Evolutionary conservation across 1,140 invertebrate species (phyloP).

Genomic region (Phymorhynchus buccinoides): DNA sequence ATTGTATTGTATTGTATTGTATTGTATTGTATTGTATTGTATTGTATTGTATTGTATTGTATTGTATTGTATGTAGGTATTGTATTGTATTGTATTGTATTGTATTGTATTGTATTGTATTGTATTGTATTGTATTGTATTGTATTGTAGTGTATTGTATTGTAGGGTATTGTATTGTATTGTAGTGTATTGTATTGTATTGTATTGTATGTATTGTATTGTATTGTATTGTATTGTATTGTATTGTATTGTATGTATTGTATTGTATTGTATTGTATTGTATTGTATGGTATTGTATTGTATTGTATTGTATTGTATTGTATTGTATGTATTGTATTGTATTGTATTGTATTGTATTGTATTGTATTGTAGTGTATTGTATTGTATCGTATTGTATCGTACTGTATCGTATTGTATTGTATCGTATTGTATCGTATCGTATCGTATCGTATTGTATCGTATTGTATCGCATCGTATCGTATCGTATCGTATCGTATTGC

Average conservation of each 20-base stretch:
- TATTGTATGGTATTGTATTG: too few species aligned
- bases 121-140: too few species aligned
- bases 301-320: too few species aligned
- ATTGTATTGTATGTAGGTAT: not conserved
- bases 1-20: not conserved
- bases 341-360: not conserved
- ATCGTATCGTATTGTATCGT: not conserved
- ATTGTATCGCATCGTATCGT: slow-evolving; percentile 11
- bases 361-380: not conserved
- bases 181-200: too few species aligned
- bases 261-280: too few species aligned
- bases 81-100: not conserved
- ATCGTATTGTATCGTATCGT: not conserved
- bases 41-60: too few species aligned
- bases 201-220: too few species aligned
- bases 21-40: not conserved
- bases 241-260: too few species aligned
- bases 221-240: too few species aligned
- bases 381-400: not conserved
- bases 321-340: not conserved
- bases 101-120: not conserved
- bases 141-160: too few species aligned
- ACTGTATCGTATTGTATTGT: not conserved
- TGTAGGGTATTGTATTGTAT: too few species aligned
- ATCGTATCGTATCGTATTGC: too few species aligned